Percentiles rank a stretch among this genome's conserved stretches.
Conservation (phyloP, 2,797 vertebrate genomes). For the Pseudochirops corinnae region DNA sequence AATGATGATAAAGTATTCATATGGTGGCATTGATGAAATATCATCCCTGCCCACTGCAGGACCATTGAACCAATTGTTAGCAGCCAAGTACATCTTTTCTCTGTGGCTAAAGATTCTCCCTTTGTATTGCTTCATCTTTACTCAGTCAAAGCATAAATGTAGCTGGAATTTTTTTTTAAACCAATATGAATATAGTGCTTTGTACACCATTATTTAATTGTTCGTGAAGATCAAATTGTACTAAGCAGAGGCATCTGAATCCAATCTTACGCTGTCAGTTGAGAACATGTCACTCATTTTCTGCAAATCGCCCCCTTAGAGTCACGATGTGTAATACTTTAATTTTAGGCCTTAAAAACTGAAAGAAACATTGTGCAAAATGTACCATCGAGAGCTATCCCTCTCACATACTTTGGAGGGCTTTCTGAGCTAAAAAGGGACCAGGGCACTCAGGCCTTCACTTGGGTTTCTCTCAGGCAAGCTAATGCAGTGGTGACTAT, state of each 20-base stretch:
- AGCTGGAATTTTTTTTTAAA: conserved; percentile 65
- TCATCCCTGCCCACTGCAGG: conserved; percentile 61
- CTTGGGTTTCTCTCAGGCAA: not conserved
- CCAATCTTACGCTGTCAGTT: conserved; percentile 61
- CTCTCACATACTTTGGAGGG: conserved; percentile 12
- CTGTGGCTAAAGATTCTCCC: conserved; percentile 56
- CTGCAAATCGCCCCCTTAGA: conserved; percentile 53
- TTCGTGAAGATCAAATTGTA: conserved; percentile 65
- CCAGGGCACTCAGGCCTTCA: not conserved
- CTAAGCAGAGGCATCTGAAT: conserved; percentile 44
- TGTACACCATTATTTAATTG: conserved; percentile 61
- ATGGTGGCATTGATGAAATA: conserved; percentile 31
- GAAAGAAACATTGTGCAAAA: conserved; percentile 65
- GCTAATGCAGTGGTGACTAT: not conserved
- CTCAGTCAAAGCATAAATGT: conserved; percentile 58
- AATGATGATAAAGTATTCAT: conserved; percentile 57
- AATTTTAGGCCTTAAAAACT: conserved; percentile 69
- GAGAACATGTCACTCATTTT: conserved; percentile 65
- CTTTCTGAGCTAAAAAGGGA: conserved; percentile 37
- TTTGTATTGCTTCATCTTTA: conserved; percentile 52
- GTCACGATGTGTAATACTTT: conserved; percentile 56
- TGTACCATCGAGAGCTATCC: conserved; percentile 35
- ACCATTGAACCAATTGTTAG: conserved; percentile 11
- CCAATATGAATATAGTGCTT: conserved; percentile 64
- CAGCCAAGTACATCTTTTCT: not conserved